Evolutionary conservation across 2,797 vertebrate species (phyloP).

Genomic region (Arctocebus calabarensis): DNA sequence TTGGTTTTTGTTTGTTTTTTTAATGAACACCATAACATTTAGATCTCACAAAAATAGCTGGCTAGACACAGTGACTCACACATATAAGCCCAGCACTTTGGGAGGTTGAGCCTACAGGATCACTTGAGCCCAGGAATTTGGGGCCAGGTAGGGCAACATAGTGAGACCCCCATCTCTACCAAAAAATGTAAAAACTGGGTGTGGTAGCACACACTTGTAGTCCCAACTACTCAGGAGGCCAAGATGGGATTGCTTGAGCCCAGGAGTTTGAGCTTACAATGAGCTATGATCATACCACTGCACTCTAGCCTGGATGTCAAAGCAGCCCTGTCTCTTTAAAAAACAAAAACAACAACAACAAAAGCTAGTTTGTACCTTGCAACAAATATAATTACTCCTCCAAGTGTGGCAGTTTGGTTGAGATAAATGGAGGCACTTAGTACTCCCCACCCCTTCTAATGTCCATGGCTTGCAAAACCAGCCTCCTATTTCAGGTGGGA

Average conservation of each 20-base stretch:
- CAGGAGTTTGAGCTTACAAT: neutral
- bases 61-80: neutral
- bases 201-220: neutral
- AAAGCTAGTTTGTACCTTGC: neutral
- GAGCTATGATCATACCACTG: neutral
- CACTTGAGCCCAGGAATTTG: neutral
- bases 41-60: neutral
- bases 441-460: rapidly evolving
- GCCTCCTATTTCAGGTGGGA: neutral
- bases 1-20: neutral
- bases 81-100: neutral
- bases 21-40: neutral
- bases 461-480: neutral
- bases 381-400: neutral
- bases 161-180: neutral
- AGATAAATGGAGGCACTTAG: neutral
- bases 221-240: neutral
- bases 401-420: neutral
- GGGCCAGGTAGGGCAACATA: neutral
- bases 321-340: neutral
- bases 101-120: neutral
- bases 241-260: neutral
- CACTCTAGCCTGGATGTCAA: neutral
- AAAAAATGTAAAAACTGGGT: neutral
- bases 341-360: neutral